These are phyloP conservation scores for Cenopis cana DNA, from an alignment of 2,888 invertebrate species.

Conservation along the genomic window DNA sequence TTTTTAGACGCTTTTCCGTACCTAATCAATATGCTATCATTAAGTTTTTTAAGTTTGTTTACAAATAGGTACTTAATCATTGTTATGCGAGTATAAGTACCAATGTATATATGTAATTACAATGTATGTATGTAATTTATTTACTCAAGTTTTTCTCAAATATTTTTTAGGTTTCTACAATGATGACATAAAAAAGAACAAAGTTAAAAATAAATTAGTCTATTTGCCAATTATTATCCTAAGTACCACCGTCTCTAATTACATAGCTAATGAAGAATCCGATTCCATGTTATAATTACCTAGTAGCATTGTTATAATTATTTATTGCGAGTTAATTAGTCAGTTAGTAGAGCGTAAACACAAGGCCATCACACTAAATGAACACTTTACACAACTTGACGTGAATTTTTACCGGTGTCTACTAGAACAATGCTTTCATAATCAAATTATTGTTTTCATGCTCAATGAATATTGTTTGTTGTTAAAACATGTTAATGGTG, in stretches of 20 bases:
- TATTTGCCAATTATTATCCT: not conserved
- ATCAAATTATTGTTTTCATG: constrained; percentile 11
- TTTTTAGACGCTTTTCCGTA: not conserved
- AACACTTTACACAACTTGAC: constrained; percentile 30
- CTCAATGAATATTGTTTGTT: not conserved
- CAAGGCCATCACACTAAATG: constrained; percentile 55
- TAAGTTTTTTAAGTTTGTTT: not conserved
- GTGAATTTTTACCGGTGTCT: constrained; percentile 16
- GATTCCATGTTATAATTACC: constrained; percentile 1
- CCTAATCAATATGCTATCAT: not conserved
- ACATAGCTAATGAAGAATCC: not conserved
- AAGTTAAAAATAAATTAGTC: not conserved
- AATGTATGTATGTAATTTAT: not conserved
- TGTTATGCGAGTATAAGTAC: no score
- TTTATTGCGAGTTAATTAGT: constrained; percentile 29
- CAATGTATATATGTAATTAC: not conserved
- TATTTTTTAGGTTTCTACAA: not conserved
- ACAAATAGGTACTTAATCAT: not conserved
- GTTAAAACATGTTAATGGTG: not conserved
- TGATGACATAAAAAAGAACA: not conserved
- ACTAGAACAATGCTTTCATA: constrained; percentile 28
- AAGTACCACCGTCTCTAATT: not conserved
- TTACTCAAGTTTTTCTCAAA: not conserved
- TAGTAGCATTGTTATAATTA: constrained; percentile 32
- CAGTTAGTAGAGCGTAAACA: constrained; percentile 61